Percentiles rank a stretch among this genome's conserved stretches.
Conservation (phyloP, 2,797 vertebrate species). For the Champsocephalus esox region DNA sequence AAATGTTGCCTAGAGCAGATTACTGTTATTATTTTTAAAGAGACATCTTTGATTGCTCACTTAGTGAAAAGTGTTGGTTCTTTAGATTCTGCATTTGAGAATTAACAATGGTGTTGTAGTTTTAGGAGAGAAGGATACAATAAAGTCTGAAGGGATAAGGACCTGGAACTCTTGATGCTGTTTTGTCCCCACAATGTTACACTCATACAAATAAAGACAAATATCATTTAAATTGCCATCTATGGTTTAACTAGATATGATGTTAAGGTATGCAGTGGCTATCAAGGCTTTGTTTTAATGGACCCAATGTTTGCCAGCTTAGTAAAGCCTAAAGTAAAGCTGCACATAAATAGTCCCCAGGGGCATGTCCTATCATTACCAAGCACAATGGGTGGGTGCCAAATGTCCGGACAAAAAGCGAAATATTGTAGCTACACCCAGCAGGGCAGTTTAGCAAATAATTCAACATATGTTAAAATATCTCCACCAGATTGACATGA, state of each 20-base stretch:
- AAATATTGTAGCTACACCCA: constrained; percentile 4
- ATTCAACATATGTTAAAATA: constrained; percentile 17
- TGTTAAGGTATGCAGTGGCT: neutral
- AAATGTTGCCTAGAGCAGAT: neutral
- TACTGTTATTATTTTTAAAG: neutral
- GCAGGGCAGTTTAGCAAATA: constrained; percentile 7
- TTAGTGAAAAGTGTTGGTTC: neutral
- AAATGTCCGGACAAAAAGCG: constrained; percentile 12
- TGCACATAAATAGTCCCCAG: neutral
- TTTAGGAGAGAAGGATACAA: neutral
- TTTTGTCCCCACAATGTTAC: neutral
- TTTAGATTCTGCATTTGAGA: constrained; percentile 1
- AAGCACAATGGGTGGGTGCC: neutral
- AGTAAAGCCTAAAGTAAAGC: constrained; percentile 16
- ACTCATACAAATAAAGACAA: neutral
- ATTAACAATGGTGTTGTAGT: neutral
- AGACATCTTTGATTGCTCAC: neutral
- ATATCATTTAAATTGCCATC: neutral
- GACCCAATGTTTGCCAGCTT: neutral
- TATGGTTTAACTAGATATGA: neutral
- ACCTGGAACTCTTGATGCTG: neutral
- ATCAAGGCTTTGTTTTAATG: constrained; percentile 1
- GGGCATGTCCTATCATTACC: neutral
- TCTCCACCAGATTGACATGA: neutral
- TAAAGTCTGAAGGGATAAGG: neutral